phyloP scores from a whole-genome alignment of 2,888 invertebrate species.

The Polyommatus iphigenia region DNA sequence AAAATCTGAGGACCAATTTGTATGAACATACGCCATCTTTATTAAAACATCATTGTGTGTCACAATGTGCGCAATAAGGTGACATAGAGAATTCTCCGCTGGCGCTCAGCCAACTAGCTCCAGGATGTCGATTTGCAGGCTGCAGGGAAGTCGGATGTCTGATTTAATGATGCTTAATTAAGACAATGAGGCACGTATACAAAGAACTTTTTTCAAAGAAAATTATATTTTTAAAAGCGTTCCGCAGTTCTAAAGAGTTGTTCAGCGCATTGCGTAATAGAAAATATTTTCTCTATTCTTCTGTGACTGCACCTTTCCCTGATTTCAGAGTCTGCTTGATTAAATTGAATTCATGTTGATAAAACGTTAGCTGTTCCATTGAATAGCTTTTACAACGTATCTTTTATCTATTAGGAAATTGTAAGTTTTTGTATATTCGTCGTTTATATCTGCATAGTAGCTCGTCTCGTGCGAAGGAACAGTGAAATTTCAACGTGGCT shows the following conservation, averaged over 20 bases:
- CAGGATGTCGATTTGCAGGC: not conserved
- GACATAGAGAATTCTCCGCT: constrained; percentile 5
- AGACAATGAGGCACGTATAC: constrained; percentile 8
- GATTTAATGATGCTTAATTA: constrained; percentile 21
- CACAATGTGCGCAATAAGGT: constrained; percentile 7
- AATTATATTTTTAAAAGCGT: not conserved
- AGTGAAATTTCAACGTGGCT: too few species aligned
- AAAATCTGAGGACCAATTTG: too few species aligned
- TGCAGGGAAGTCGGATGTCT: constrained; percentile 9
- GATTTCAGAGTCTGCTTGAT: not conserved
- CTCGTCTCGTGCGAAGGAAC: too few species aligned
- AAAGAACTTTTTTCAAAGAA: not conserved
- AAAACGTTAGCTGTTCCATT: not conserved
- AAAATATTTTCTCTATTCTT: not conserved
- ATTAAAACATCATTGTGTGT: too few species aligned
- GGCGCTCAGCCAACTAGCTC: not conserved
- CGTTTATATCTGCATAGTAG: too few species aligned
- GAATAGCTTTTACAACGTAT: not conserved
- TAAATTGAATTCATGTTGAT: not conserved
- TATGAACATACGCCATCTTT: too few species aligned
- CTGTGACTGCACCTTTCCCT: not conserved
- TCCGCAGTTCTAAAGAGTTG: not conserved
- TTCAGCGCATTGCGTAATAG: constrained; percentile 12
- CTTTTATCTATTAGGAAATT: not conserved
- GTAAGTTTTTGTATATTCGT: not conserved